Percentiles rank a stretch among this genome's conserved stretches.
Conservation (phyloP, 2,797 vertebrate species). For the Gymnodraco acuticeps region DNA sequence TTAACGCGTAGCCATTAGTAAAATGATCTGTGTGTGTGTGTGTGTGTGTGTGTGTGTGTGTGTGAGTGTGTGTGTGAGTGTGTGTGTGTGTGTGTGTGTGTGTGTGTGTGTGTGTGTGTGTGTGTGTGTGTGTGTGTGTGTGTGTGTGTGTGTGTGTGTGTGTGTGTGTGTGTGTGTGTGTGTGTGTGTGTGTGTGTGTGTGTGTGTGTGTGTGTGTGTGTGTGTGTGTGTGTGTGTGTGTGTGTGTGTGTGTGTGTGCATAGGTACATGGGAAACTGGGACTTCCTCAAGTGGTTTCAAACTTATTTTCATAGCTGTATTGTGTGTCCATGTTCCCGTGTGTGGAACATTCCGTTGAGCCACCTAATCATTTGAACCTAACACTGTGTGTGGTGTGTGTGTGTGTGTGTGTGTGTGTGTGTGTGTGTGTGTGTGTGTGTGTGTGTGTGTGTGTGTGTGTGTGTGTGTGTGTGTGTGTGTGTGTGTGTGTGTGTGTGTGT, state of each 20-base stretch:
- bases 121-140: slow-evolving; percentile 1
- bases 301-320: slow-evolving; percentile 57
- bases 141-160: neutral
- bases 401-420: slow-evolving; percentile 1
- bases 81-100: slow-evolving; percentile 24
- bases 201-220: neutral
- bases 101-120: slow-evolving; percentile 1
- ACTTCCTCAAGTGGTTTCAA: slow-evolving; percentile 41
- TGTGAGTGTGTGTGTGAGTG: neutral
- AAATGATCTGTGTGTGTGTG: slow-evolving; percentile 49
- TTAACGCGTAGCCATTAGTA: slow-evolving; percentile 59
- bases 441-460: neutral
- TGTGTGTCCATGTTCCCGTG: slow-evolving; percentile 42
- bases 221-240: slow-evolving; percentile 21
- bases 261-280: slow-evolving; percentile 46
- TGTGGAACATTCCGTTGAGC: slow-evolving; percentile 45
- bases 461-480: neutral
- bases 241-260: slow-evolving; percentile 9
- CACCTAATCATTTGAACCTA: slow-evolving; percentile 40
- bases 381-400: slow-evolving; percentile 15
- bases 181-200: neutral
- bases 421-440: neutral
- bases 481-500: neutral
- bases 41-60: slow-evolving; percentile 28
- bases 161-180: slow-evolving; percentile 20